Evolutionary conservation across 2,113 vertebrate species (phyloP).

Genomic region (Hirundichthys speculiger): DNA sequence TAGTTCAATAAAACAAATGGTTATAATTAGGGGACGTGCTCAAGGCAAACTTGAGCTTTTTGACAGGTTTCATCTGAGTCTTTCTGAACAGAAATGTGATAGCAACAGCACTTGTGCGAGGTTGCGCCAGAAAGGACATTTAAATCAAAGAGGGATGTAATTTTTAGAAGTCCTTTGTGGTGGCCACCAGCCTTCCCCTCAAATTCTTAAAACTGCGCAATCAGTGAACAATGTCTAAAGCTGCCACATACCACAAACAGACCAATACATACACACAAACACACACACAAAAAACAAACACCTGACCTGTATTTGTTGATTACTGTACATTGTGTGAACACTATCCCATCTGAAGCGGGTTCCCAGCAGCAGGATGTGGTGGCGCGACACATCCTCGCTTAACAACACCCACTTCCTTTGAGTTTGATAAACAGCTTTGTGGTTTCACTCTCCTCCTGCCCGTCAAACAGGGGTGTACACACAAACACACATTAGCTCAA

Average conservation of each 20-base stretch:
- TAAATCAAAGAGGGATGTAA: not conserved
- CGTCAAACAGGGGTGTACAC: conserved; percentile 47
- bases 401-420: conserved; percentile 80
- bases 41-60: not conserved
- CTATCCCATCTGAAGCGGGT: conserved; percentile 59
- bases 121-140: not conserved
- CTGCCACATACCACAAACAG: conserved; percentile 21
- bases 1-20: no score
- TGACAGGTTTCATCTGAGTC: no score
- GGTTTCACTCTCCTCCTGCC: conserved; percentile 71
- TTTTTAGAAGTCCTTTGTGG: not conserved
- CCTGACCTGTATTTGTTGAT: conserved; percentile 61
- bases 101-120: not conserved
- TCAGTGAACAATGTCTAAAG: conserved; percentile 23
- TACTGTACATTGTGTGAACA: conserved; percentile 70
- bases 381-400: conserved; percentile 64
- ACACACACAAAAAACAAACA: conserved; percentile 29
- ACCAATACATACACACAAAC: not conserved
- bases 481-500: conserved; percentile 37
- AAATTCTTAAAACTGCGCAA: conserved; percentile 2
- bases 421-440: conserved; percentile 77
- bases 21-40: not conserved
- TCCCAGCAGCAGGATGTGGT: conserved; percentile 78
- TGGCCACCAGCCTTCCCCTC: not conserved
- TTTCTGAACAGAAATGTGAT: not conserved